These are phyloP conservation scores for Bruchidius siliquastri DNA, from an alignment of 2,888 invertebrate species.

Conservation along the genomic window DNA sequence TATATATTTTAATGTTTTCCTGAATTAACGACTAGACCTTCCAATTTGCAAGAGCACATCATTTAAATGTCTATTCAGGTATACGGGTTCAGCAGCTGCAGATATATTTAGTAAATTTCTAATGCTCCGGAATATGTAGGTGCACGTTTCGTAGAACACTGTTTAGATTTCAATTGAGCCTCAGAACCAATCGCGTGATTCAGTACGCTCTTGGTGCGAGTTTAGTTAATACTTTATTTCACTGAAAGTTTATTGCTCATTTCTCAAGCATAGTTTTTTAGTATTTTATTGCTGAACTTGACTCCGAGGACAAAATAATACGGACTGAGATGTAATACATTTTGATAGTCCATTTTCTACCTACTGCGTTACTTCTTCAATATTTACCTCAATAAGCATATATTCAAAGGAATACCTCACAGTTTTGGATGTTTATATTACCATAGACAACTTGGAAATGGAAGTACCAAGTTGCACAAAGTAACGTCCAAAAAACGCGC, in stretches of 20 bases:
- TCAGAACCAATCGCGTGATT: neutral
- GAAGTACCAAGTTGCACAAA: too few relatives aligned
- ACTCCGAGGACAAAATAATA: too few relatives aligned
- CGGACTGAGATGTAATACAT: too few relatives aligned
- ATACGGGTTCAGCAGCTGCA: neutral
- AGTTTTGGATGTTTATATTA: too few relatives aligned
- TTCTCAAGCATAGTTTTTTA: too few relatives aligned
- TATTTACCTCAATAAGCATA: too few relatives aligned
- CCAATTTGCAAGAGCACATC: neutral
- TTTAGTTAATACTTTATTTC: neutral
- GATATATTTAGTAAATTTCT: neutral
- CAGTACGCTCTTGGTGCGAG: neutral
- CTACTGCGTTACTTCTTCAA: too few relatives aligned
- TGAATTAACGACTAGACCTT: neutral
- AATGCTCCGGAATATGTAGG: neutral
- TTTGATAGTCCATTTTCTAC: too few relatives aligned
- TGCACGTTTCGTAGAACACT: neutral
- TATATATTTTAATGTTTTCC: neutral
- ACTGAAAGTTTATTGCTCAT: neutral
- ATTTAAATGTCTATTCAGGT: neutral
- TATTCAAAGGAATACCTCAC: too few relatives aligned
- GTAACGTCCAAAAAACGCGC: too few relatives aligned
- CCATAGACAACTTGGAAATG: too few relatives aligned
- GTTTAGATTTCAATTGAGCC: neutral
- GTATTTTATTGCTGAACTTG: too few relatives aligned